Evolutionary conservation across 1,140 invertebrate species (phyloP).

Genomic region (Lethrus apterus): DNA sequence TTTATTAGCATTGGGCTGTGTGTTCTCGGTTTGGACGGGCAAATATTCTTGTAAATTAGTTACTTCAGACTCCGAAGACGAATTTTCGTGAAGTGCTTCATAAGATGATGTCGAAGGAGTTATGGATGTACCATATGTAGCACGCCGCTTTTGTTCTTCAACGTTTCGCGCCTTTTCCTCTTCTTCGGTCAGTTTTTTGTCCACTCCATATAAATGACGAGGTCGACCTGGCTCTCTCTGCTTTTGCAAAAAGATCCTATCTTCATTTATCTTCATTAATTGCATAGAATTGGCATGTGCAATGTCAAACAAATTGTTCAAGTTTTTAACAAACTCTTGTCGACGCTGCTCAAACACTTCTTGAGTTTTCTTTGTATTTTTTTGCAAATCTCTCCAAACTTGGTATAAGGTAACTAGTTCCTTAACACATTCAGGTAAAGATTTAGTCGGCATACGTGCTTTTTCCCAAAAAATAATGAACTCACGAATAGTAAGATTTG

Average conservation of each 20-base stretch:
- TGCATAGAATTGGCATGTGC: constrained; percentile 24
- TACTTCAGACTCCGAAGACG: background rate
- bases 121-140: background rate
- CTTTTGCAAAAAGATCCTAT: constrained; percentile 26
- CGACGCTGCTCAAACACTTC: constrained; percentile 20
- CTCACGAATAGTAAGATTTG: no score
- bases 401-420: constrained; percentile 6
- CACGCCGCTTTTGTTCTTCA: background rate
- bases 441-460: background rate
- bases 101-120: constrained; percentile 1
- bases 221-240: constrained; percentile 24
- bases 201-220: constrained; percentile 22
- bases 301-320: constrained; percentile 28
- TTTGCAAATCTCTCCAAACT: constrained; percentile 27
- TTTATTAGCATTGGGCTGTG: background rate
- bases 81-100: background rate
- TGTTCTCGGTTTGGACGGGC: background rate
- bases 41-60: background rate
- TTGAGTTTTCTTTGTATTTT: constrained; percentile 27
- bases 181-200: constrained; percentile 27
- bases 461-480: background rate
- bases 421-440: background rate
- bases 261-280: constrained; percentile 26
- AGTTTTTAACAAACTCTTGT: constrained; percentile 18
- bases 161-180: constrained; percentile 17